Conservation (phyloP, 2,797 vertebrate genomes). For the Ctenopoma kingsleyae region DNA sequence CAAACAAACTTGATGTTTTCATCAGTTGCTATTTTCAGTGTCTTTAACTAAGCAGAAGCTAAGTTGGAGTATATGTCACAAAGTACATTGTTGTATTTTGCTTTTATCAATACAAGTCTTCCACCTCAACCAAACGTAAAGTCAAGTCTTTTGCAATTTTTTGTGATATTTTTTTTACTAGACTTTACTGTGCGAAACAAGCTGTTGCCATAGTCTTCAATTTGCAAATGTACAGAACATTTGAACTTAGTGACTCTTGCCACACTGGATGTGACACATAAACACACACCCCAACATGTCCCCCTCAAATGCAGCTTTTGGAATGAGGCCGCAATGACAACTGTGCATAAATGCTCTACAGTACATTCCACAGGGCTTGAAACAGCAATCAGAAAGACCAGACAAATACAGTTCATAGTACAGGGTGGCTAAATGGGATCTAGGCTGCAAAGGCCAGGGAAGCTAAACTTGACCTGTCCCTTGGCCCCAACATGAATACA, state of each 20-base stretch:
- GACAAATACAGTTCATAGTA: constrained; percentile 76
- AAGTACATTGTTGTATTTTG: background rate
- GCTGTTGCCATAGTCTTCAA: background rate
- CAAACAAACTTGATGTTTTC: background rate
- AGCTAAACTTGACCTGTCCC: constrained; percentile 59
- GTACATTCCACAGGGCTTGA: constrained; percentile 66
- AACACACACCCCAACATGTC: constrained; percentile 35
- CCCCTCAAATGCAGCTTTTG: constrained; percentile 46
- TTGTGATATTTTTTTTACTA: background rate
- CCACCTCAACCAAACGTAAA: background rate
- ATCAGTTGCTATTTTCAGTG: background rate
- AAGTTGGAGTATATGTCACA: background rate
- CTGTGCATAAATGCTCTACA: constrained; percentile 59
- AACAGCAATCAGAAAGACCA: constrained; percentile 78
- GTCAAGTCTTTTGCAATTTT: background rate
- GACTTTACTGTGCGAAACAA: constrained; percentile 11
- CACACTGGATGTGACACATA: constrained; percentile 33
- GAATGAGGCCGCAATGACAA: constrained; percentile 65
- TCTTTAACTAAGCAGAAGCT: background rate
- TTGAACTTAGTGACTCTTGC: constrained; percentile 47
- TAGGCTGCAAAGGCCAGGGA: constrained; percentile 51
- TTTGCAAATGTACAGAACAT: constrained; percentile 13
- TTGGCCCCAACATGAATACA: constrained; percentile 45
- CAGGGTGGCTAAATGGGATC: constrained; percentile 56
- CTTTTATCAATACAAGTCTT: background rate